Conservation (phyloP, 2,797 vertebrate species). For the Nasua narica region DNA sequence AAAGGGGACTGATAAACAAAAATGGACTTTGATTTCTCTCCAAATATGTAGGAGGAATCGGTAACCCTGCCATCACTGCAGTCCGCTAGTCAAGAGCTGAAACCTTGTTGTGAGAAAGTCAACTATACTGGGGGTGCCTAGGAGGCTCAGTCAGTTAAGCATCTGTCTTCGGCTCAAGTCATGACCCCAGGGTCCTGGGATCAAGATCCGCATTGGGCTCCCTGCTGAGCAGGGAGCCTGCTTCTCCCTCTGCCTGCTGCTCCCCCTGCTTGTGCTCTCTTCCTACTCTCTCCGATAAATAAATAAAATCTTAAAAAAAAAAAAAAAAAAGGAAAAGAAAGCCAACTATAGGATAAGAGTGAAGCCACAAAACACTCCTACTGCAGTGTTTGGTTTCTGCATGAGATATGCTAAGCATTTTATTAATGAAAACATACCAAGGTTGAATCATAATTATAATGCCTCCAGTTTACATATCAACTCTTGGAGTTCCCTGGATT, state of each 20-base stretch:
- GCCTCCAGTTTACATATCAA: background rate
- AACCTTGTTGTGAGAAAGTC: background rate
- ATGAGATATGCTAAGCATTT: background rate
- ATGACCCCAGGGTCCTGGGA: background rate
- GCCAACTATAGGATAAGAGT: background rate
- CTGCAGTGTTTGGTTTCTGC: background rate
- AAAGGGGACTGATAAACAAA: background rate
- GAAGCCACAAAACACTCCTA: background rate
- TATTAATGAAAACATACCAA: background rate
- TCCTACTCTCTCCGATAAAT: background rate
- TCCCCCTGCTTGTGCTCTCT: background rate
- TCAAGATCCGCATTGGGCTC: background rate
- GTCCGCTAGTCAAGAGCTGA: background rate
- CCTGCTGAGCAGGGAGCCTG: background rate
- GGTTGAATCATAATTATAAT: background rate
- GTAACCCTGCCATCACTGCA: background rate
- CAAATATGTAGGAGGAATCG: background rate
- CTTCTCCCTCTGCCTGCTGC: background rate
- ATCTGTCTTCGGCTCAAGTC: background rate
- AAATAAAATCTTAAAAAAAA: background rate
- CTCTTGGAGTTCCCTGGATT: background rate
- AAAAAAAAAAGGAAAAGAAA: background rate
- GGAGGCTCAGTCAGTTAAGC: background rate
- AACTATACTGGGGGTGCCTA: background rate
- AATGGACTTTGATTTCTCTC: background rate